Conservation (phyloP, 2,797 vertebrate species). For the Scleropages formosus region DNA sequence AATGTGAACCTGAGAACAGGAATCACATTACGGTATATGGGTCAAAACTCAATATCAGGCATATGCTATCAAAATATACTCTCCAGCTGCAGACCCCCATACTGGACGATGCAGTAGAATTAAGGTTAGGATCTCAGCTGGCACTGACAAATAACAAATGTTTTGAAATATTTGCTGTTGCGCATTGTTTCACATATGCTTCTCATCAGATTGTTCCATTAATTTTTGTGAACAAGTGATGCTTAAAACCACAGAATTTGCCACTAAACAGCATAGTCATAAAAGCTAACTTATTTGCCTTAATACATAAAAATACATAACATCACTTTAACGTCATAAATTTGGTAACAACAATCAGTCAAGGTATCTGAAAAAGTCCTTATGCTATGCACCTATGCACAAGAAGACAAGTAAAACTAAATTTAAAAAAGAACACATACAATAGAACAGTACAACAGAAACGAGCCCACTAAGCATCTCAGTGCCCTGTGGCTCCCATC, state of each 20-base stretch:
- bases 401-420: not conserved
- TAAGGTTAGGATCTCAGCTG: too few relatives aligned
- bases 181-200: too few relatives aligned
- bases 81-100: not conserved
- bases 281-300: too few relatives aligned
- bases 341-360: not conserved
- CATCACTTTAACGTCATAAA: conserved; percentile 1
- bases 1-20: not conserved
- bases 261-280: too few relatives aligned
- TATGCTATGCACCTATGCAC: not conserved
- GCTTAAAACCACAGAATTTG: too few relatives aligned
- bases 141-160: too few relatives aligned
- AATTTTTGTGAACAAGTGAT: too few relatives aligned
- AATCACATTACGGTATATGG: not conserved
- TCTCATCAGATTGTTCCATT: too few relatives aligned
- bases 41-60: not conserved
- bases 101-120: not conserved
- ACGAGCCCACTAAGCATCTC: too few relatives aligned
- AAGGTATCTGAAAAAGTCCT: not conserved
- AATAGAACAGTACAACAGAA: too few relatives aligned
- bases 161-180: too few relatives aligned
- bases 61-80: not conserved
- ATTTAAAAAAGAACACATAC: not conserved
- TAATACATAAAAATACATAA: not conserved
- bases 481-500: too few relatives aligned